Evolutionary conservation across 2,797 vertebrate genomes (phyloP), one percentile per base, ranked within the genome.

Genomic region (Hoplostethus mediterraneus): DNA sequence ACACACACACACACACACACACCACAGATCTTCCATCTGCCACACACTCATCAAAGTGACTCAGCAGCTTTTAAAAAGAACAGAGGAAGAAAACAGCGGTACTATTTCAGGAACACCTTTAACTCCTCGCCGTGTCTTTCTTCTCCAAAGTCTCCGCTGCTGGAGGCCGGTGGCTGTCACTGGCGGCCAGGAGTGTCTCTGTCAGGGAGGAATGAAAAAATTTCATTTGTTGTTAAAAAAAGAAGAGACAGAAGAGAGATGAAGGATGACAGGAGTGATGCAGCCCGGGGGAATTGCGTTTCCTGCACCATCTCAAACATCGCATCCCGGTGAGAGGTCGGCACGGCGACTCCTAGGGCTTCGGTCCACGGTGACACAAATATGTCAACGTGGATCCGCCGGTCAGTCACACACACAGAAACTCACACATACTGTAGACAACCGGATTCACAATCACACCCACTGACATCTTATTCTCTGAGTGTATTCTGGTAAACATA

Each of bases 101-200:
- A 2, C 83, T 89, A 82, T 90, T 87, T 80, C 63, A 87, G 78
- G 63, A 65, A 57, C 71, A 84, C 63, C 65, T 86, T 84, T 64
- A 52, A 66, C 59, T 63, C 47, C 47, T 28, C 31, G 30, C 30
- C n/a, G 5, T 38, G 38, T 55, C 16, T 78, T 49, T 80, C 62
- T 75, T 71, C 60, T 63, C 33, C 33, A 6, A 33, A 6, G 4
- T 49, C 67, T 63, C 49, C 6, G 1, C 63, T 40, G 36, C 44
- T 33, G 64, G 45, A 69, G 61, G 69, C 42, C 0, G n/a, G 11
- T 9, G 77, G 87, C 71, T 82, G 86, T 87, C 81, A 53, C 0
- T 51, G 58, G 25, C 30, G 2, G 75, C 38, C 74, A 68, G 70
- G 74, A 81, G 73, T 78, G 63, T 81, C 56, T 78, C 55, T 64